phyloP scores from a whole-genome alignment of 2,113 vertebrate genomes.

The Dipodomys merriami region DNA sequence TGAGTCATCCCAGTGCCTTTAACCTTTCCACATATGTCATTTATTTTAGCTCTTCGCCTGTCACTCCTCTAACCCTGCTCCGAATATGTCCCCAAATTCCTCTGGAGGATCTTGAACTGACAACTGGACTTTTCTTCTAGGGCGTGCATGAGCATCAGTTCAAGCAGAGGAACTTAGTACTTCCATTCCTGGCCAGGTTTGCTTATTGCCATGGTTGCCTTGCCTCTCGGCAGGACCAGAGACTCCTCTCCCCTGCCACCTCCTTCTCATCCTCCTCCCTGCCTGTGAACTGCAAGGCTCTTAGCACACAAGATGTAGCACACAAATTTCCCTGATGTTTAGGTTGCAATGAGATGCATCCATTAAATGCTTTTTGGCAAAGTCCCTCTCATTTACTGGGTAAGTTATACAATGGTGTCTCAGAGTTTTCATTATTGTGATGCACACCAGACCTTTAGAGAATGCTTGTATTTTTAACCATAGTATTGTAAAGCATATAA shows the following conservation, averaged over 20 bases:
- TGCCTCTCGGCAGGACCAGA: background rate
- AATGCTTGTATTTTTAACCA: slow-evolving; percentile 50
- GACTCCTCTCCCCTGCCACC: background rate
- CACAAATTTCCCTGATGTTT: background rate
- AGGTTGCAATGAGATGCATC: no score
- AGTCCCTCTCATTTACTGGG: slow-evolving; percentile 13
- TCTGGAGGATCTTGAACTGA: slow-evolving; percentile 23
- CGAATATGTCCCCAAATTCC: slow-evolving; percentile 8
- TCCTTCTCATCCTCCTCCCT: background rate
- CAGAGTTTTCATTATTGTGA: background rate
- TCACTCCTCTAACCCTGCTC: slow-evolving; percentile 35
- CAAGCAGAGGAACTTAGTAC: background rate
- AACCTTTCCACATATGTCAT: slow-evolving; percentile 64
- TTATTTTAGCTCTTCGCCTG: slow-evolving; percentile 40
- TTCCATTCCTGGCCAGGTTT: background rate
- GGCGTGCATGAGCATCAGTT: background rate
- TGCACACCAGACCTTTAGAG: background rate
- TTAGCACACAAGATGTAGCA: background rate
- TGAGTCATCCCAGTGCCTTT: slow-evolving; percentile 68
- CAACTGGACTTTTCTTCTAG: background rate
- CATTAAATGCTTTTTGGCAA: background rate
- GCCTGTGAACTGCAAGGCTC: slow-evolving; percentile 20
- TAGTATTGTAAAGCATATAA: background rate
- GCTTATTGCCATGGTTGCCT: background rate
- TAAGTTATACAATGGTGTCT: slow-evolving; percentile 14